phyloP scores from a whole-genome alignment of 2,797 vertebrate genomes.

The Dicrostonyx torquatus region DNA sequence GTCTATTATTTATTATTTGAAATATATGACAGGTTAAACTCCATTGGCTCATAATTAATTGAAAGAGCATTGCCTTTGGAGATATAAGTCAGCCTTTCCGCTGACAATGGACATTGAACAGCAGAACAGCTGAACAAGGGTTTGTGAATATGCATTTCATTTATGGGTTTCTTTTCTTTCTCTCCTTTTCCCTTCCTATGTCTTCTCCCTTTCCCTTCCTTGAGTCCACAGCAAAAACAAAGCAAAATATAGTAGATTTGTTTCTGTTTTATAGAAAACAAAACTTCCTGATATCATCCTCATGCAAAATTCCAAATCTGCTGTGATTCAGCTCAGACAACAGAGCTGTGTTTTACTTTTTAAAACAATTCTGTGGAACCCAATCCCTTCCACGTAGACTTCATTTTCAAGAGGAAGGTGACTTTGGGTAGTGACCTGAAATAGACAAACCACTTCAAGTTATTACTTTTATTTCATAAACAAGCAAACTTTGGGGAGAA shows the following conservation, averaged over 20 bases:
- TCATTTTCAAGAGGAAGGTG: background rate
- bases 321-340: background rate
- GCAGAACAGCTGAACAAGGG: background rate
- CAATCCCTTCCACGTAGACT: background rate
- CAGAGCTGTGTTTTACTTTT: background rate
- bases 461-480: conserved; percentile 25
- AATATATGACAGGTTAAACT: conserved; percentile 50
- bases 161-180: background rate
- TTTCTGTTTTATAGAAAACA: background rate
- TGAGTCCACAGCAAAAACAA: background rate
- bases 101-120: background rate
- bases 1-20: background rate
- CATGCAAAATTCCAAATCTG: background rate
- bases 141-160: background rate
- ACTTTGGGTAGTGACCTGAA: background rate
- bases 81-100: background rate
- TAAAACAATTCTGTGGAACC: background rate
- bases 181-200: background rate
- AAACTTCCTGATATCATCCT: background rate
- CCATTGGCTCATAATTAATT: background rate
- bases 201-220: background rate
- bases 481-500: conserved; percentile 4
- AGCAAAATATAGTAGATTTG: background rate
- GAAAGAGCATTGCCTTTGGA: background rate
- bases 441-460: background rate